A percentile compares a stretch with the other conserved stretches of the same genome.
phyloP scores from a whole-genome alignment of 1,140 invertebrate species.

The Monomorium pharaonis region DNA sequence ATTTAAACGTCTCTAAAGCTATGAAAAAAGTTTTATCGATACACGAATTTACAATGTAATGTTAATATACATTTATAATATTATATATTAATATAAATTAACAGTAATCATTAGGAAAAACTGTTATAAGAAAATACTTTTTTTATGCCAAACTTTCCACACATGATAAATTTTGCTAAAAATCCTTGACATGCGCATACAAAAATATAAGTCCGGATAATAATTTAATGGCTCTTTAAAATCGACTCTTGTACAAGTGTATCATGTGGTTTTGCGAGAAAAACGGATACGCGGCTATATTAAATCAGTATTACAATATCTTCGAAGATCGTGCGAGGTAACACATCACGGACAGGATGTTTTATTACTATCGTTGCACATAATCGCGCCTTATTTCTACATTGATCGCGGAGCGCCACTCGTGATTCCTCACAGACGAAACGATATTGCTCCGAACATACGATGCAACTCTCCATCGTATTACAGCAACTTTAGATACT shows the following conservation, averaged over 20 bases:
- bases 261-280: not conserved
- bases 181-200: not conserved
- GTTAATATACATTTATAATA: too few relatives aligned
- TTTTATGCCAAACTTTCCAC: not conserved
- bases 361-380: constrained; percentile 19
- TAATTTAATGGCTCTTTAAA: not conserved
- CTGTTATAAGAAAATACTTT: not conserved
- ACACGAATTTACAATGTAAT: not conserved
- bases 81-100: not conserved
- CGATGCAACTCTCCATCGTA: not conserved
- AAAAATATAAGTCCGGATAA: not conserved
- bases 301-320: not conserved
- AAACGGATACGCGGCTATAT: not conserved
- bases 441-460: constrained; percentile 51
- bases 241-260: not conserved
- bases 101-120: not conserved
- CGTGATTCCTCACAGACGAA: constrained; percentile 17
- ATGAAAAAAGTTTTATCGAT: not conserved
- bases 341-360: constrained; percentile 5
- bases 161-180: not conserved
- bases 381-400: constrained; percentile 44
- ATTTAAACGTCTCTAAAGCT: not conserved
- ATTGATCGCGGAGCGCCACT: constrained; percentile 24
- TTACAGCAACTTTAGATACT: constrained; percentile 46
- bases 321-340: not conserved